phyloP scores from a whole-genome alignment of 2,888 invertebrate genomes.

The Linnaemya tessellans region DNA sequence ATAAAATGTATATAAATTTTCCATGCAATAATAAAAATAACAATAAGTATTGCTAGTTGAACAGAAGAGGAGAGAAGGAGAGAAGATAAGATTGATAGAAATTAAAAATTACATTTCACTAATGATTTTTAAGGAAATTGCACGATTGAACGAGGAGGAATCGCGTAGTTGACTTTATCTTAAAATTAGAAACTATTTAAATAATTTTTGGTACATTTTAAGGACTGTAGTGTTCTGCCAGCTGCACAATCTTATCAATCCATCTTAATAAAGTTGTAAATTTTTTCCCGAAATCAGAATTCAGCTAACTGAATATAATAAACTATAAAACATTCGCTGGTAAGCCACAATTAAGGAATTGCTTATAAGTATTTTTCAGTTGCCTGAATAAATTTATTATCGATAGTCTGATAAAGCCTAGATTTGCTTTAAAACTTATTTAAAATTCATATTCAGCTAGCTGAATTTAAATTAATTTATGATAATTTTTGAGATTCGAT shows the following conservation, averaged over 20 bases:
- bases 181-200: background rate
- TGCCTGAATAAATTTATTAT: no score
- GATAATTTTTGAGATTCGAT: background rate
- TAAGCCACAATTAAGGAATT: no score
- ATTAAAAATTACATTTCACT: slow-evolving; percentile 44
- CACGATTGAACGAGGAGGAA: background rate
- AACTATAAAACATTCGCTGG: no score
- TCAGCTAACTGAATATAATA: slow-evolving; percentile 42
- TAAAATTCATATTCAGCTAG: slow-evolving; percentile 4
- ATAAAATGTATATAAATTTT: slow-evolving; percentile 40
- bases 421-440: background rate
- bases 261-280: background rate
- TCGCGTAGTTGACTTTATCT: background rate
- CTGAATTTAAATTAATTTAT: background rate
- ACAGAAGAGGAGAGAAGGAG: background rate
- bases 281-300: background rate
- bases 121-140: slow-evolving; percentile 1
- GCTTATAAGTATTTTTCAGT: no score
- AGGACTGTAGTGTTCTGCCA: no score
- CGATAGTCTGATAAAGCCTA: background rate
- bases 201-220: background rate
- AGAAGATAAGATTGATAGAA: slow-evolving; percentile 1
- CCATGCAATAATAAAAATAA: slow-evolving; percentile 58
- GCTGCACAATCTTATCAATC: no score
- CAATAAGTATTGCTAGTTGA: slow-evolving; percentile 31